phyloP scores from a whole-genome alignment of 1,140 invertebrate genomes.

The Oryctes rhinoceros region DNA sequence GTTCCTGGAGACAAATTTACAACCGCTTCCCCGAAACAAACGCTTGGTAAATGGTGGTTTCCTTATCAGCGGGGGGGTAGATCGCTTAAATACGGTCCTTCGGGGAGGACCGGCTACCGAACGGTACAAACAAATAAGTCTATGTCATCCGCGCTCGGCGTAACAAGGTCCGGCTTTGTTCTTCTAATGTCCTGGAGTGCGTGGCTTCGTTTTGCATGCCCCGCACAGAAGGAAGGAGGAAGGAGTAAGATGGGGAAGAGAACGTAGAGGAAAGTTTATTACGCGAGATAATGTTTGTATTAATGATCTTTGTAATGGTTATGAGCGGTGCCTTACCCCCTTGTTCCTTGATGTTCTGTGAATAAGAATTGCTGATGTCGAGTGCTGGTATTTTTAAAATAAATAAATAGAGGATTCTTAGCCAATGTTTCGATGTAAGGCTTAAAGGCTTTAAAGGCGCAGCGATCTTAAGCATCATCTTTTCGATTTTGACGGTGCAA shows the following conservation, averaged over 20 bases:
- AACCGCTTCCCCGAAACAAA: neutral
- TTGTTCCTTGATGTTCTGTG: too few relatives aligned
- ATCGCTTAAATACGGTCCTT: constrained; percentile 3
- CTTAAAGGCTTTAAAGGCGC: too few relatives aligned
- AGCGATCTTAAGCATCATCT: too few relatives aligned
- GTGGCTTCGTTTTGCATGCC: too few relatives aligned
- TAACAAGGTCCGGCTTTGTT: neutral
- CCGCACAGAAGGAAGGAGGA: too few relatives aligned
- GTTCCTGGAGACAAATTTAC: neutral
- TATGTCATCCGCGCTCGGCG: neutral
- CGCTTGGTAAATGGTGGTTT: neutral
- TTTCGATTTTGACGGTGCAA: too few relatives aligned
- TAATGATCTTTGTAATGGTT: neutral
- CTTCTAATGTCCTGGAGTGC: neutral
- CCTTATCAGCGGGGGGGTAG: neutral
- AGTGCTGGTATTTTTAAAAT: too few relatives aligned
- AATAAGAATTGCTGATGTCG: too few relatives aligned
- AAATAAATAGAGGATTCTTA: too few relatives aligned
- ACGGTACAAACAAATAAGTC: constrained; percentile 14
- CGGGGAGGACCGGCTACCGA: neutral
- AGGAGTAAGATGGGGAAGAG: neutral
- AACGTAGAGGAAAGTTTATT: neutral
- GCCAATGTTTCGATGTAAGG: too few relatives aligned
- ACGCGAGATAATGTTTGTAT: constrained; percentile 9
- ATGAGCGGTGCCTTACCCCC: neutral